Conservation (phyloP, 2,888 invertebrate species). For the Tetragnatha montana region DNA sequence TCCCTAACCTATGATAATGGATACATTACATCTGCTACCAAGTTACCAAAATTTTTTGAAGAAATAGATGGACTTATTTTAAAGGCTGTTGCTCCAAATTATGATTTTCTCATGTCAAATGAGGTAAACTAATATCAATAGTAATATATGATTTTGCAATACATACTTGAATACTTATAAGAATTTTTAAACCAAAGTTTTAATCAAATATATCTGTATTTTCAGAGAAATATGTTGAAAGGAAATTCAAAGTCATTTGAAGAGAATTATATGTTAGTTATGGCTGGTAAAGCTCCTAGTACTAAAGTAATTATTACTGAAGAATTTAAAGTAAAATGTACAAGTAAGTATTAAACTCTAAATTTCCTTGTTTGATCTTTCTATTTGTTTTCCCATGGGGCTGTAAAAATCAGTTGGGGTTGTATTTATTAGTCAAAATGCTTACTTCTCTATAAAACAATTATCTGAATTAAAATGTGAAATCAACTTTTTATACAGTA, state of each 20-base stretch:
- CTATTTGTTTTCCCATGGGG: too few relatives aligned
- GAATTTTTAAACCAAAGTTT: conserved; percentile 6
- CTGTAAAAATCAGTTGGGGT: too few relatives aligned
- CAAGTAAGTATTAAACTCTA: conserved; percentile 30
- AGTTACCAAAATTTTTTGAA: conserved; percentile 52
- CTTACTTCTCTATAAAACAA: too few relatives aligned
- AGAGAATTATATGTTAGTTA: conserved; percentile 56
- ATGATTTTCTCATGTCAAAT: conserved; percentile 3
- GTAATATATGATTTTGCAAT: background rate
- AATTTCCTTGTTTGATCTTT: too few relatives aligned
- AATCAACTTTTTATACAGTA: too few relatives aligned
- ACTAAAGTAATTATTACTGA: conserved; percentile 39
- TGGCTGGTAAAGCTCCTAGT: conserved; percentile 45
- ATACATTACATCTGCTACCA: conserved; percentile 43
- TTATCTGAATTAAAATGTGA: too few relatives aligned
- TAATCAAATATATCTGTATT: background rate
- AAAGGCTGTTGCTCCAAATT: conserved; percentile 34
- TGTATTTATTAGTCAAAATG: too few relatives aligned
- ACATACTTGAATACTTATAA: conserved; percentile 12
- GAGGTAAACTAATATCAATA: conserved; percentile 20
- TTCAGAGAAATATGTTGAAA: background rate
- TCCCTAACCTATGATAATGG: conserved; percentile 48
- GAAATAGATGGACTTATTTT: conserved; percentile 58
- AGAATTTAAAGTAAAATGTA: conserved; percentile 38
- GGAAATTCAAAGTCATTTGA: conserved; percentile 9